Conservation (phyloP, 1,140 invertebrate genomes). For the Orchestia grillus region DNA sequence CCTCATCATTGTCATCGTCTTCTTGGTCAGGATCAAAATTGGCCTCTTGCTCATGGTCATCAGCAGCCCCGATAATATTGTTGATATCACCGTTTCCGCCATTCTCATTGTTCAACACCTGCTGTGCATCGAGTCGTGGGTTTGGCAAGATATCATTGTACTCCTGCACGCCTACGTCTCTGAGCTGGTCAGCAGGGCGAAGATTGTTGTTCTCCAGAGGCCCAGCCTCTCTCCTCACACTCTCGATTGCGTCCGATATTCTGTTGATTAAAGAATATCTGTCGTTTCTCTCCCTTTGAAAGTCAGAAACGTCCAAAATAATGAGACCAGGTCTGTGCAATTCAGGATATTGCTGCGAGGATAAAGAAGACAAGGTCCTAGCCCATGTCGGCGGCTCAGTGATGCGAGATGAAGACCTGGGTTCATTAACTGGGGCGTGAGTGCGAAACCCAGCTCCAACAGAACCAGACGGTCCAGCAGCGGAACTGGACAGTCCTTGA, state of each 20-base stretch:
- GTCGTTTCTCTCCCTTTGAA: not conserved
- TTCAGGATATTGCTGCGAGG: not conserved
- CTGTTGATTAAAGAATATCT: not conserved
- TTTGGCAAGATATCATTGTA: not conserved
- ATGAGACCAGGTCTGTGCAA: not conserved
- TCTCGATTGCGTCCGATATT: not conserved
- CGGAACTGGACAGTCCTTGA: not conserved
- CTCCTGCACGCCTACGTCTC: not conserved
- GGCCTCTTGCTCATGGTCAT: not conserved
- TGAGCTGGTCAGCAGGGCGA: not conserved
- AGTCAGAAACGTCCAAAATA: not conserved
- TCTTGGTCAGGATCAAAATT: not conserved
- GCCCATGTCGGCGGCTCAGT: not conserved
- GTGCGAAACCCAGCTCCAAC: not conserved
- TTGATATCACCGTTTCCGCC: not conserved
- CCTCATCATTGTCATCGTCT: constrained; percentile 10
- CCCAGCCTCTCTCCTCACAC: not conserved
- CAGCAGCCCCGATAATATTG: not conserved
- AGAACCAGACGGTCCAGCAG: not conserved
- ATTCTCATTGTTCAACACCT: not conserved
- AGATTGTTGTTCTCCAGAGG: not conserved
- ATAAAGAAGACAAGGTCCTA: not conserved
- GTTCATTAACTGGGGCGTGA: not conserved
- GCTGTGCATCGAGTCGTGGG: not conserved
- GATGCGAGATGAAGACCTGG: not conserved